Evolutionary conservation across 1,140 invertebrate species (phyloP), one percentile per base, ranked within the genome.

Genomic region (Sarcophaga bullata): DNA sequence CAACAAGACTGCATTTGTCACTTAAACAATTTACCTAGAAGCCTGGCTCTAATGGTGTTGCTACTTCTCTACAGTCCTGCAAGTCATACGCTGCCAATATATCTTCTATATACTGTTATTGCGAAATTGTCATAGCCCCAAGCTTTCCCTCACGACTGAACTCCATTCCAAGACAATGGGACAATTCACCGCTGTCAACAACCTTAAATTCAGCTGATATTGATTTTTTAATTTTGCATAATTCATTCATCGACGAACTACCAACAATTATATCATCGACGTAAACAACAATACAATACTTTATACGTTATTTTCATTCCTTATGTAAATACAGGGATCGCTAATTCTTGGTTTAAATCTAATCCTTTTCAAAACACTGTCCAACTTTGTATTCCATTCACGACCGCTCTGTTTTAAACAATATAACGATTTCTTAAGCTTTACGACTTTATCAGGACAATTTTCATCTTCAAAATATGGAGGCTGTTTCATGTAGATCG

Each of bases 341-440:
- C 25, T 49, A 25, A 72, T 58, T 10, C 78, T 80, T 68, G 68
- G 10, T n/a, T 19, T 72, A 46, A 84, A 82, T 8, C 83, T 83
- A 50, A 50, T 50, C 6, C 10, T 50, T 10, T 50, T 50, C 49
- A 50, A 50, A 8, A 50, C 6, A 50, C 6, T 8, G 49, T 50
- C 49, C 10, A 50, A 8, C 49, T 50, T 50, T 6, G 83, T 19
- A 76, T 90, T 89, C 86, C 88, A 88, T 49, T 84, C 85, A 19
- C 85, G 81, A 10, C 85, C 84, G 1, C 86, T 84, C 85, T 89
- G 88, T 82, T 89, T 89, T 3, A 89, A 80, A n/a, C 87, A 86
- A 84, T 89, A 88, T 17, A 89, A 50, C 17, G 89, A n/a, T n/a
- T n/a, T n/a, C n/a, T n/a, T n/a, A n/a, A n/a, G n/a, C n/a, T n/a